These are phyloP conservation scores for Oreohelix idahoensis DNA, from an alignment of 1,140 invertebrate species.

Conservation along the genomic window DNA sequence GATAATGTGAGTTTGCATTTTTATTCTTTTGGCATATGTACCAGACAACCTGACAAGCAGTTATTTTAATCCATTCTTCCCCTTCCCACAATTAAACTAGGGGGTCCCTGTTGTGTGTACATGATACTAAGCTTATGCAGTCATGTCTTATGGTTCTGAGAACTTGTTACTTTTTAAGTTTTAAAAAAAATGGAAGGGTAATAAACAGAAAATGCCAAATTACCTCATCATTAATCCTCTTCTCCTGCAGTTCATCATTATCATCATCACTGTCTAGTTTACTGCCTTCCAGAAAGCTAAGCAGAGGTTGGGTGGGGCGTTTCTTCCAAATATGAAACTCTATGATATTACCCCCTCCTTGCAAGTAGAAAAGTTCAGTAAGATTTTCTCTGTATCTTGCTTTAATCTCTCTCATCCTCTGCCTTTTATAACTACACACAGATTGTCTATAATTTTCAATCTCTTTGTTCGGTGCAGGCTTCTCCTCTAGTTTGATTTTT, in stretches of 20 bases:
- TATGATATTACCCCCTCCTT: conserved; percentile 88
- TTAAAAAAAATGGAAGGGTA: too few relatives aligned
- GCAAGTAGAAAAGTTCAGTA: conserved; percentile 88
- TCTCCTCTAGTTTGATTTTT: conserved; percentile 70
- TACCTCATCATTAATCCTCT: conserved; percentile 64
- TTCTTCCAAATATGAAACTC: conserved; percentile 88
- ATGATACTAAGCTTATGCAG: too few relatives aligned
- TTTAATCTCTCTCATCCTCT: conserved; percentile 67
- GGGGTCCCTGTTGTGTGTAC: too few relatives aligned
- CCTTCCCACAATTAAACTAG: too few relatives aligned
- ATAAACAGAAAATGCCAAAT: conserved; percentile 16
- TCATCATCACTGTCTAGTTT: conserved; percentile 82
- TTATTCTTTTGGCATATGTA: too few relatives aligned
- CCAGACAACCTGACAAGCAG: too few relatives aligned
- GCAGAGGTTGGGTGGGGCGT: conserved; percentile 81
- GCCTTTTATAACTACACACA: conserved; percentile 62
- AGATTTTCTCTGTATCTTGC: conserved; percentile 84
- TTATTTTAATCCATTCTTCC: too few relatives aligned
- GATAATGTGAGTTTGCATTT: too few relatives aligned
- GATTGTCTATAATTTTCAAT: conserved; percentile 62
- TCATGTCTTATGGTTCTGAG: too few relatives aligned
- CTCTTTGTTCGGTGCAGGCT: conserved; percentile 61
- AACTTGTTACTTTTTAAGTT: too few relatives aligned
- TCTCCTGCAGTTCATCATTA: conserved; percentile 71
- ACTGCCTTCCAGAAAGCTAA: conserved; percentile 83